Evolutionary conservation across 2,797 vertebrate genomes (phyloP), one percentile per base, ranked within the genome.

Genomic region (Sebastes minor): DNA sequence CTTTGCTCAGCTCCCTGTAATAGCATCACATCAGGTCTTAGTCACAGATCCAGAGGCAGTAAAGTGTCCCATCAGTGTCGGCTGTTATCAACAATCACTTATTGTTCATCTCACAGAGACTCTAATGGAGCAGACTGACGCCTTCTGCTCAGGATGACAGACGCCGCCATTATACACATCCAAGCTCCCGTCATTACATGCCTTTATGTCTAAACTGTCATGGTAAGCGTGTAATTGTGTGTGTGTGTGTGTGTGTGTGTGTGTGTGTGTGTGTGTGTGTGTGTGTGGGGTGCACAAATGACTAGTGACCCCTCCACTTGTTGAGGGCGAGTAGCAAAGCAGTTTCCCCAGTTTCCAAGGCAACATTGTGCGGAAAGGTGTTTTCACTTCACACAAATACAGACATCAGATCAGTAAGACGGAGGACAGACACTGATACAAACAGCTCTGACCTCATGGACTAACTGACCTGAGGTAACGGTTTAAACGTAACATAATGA

Each of bases 261-360:
- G 53, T 49, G 28, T 63, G n/a, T 46, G n/a, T 46, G 61, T 32
- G 61, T 49, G 28, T 52, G 16, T 46, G n/a, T 46, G 61, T 32
- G 46, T 35, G 32, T 28, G 14, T 46, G 61, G 20, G 11, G 14
- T 8, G 52, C 30, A 20, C n/a, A 56, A 55, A 77, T 69, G 74
- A 86, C 60, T 68, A 83, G 76, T 79, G 78, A 84, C 80, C 76
- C 62, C 55, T 67, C 78, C 80, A 57, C 65, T 74, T 71, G 61
- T 66, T 57, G 60, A 83, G 61, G 65, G 16, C 6, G 10, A 72
- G 42, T 76, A 66, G 62, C 63, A 65, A 72, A 70, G n/a, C 42
- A 52, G 49, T 0, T 66, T 77, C 30, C 65, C 9, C 74, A 77
- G 90, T 90, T 91, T 87, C 91, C 89, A 90, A 63, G 82, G 86